phyloP scores from a whole-genome alignment of 2,113 vertebrate genomes.

The Urocynchramus pylzowi region DNA sequence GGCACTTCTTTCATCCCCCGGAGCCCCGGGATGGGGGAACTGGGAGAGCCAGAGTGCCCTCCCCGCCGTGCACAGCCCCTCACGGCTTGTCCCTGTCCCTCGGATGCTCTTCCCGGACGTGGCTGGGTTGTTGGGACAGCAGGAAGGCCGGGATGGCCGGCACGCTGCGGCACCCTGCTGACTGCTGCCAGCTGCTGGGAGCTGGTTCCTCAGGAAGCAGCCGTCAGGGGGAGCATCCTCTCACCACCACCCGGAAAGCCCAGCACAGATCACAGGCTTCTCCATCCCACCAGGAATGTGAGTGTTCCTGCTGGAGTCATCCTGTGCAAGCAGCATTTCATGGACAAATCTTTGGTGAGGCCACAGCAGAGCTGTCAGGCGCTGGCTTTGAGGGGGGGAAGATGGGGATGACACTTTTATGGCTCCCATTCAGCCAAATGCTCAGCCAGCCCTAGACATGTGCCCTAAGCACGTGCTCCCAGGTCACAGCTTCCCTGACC shows the following conservation, averaged over 20 bases:
- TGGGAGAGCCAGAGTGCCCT: background rate
- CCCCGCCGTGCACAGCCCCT: fast-evolving
- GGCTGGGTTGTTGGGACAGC: background rate
- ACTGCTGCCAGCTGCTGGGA: background rate
- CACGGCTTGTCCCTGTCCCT: fast-evolving
- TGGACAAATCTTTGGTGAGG: background rate
- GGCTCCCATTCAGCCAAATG: background rate
- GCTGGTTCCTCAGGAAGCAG: conserved; percentile 43
- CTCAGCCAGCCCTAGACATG: background rate
- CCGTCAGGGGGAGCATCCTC: conserved; percentile 18
- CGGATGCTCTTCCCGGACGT: background rate
- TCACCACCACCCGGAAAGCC: background rate
- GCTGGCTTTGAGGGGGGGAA: background rate
- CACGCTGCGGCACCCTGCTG: background rate
- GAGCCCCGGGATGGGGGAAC: background rate
- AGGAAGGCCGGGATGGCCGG: background rate
- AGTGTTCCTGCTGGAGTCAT: background rate
- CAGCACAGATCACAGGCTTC: background rate
- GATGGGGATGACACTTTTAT: background rate
- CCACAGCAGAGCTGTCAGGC: background rate
- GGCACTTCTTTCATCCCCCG: background rate
- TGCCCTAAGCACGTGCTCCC: background rate
- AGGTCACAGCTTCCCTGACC: background rate
- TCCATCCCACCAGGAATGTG: background rate
- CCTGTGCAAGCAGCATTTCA: background rate